Evolutionary conservation across 2,888 invertebrate species (phyloP).

Genomic region (Nymphalis urticae): DNA sequence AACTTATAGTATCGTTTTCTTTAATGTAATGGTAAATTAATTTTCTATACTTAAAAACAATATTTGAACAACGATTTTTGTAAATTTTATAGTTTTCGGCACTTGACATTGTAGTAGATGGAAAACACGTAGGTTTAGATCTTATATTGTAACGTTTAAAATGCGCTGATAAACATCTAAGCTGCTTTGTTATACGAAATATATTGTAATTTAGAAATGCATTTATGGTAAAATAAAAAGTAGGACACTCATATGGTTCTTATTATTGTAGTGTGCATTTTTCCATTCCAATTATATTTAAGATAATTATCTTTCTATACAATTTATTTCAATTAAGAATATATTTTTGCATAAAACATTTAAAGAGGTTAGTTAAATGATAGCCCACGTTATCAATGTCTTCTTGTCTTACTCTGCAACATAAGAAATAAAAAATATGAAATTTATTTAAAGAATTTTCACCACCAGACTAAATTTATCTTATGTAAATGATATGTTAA

Average conservation of each 20-base stretch:
- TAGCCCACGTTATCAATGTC: no score
- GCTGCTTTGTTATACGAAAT: constrained; percentile 8
- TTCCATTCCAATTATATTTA: background rate
- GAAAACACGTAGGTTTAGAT: background rate
- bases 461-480: no score
- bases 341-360: no score
- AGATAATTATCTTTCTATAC: no score
- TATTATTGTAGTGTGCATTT: constrained; percentile 5
- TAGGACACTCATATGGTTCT: constrained; percentile 18
- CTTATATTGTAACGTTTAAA: background rate
- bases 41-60: background rate
- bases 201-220: constrained; percentile 20
- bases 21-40: no score
- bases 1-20: background rate
- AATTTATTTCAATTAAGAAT: no score
- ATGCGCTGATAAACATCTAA: constrained; percentile 4
- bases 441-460: no score
- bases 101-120: background rate
- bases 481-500: no score
- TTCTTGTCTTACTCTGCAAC: no score
- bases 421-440: no score
- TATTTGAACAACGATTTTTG: background rate
- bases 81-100: constrained; percentile 9
- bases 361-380: no score
- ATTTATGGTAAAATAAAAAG: constrained; percentile 19